Percentiles rank a stretch among this genome's conserved stretches.
phyloP scores from a whole-genome alignment of 2,888 invertebrate species.

The Trichogramma dendrolimi region DNA sequence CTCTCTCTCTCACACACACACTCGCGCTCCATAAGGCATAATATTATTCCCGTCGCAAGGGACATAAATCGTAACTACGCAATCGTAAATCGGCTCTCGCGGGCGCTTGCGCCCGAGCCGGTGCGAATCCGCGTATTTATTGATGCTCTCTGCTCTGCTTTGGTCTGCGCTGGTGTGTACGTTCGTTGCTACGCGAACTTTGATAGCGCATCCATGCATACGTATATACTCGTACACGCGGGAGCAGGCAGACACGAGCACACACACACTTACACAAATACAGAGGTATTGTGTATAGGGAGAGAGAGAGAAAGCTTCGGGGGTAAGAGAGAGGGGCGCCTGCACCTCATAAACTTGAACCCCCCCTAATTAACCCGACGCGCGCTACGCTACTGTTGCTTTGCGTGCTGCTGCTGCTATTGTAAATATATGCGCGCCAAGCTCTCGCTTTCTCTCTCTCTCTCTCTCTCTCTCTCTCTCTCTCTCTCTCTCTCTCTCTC shows the following conservation, averaged over 20 bases:
- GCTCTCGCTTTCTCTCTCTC: constrained; percentile 17
- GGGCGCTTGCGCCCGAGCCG: constrained; percentile 8
- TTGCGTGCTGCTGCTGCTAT: constrained; percentile 19
- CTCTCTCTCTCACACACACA: constrained; percentile 6
- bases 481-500: background rate
- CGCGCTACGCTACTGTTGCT: constrained; percentile 22
- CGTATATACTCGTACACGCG: constrained; percentile 11
- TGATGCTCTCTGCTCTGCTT: constrained; percentile 35
- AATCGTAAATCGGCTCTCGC: constrained; percentile 34
- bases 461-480: constrained; percentile 12
- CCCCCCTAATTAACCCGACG: constrained; percentile 50
- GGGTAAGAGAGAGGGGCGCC: constrained; percentile 45
- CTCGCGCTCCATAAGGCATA: background rate
- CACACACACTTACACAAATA: no score
- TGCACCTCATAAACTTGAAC: constrained; percentile 54
- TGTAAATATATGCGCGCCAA: constrained; percentile 5
- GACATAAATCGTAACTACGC: constrained; percentile 20
- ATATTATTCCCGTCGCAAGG: background rate
- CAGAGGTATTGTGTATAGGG: no score
- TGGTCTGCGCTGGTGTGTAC: background rate
- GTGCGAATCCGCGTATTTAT: constrained; percentile 35
- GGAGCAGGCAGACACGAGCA: constrained; percentile 17
- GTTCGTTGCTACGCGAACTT: constrained; percentile 28
- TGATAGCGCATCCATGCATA: no score
- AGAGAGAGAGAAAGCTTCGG: constrained; percentile 15